Evolutionary conservation across 2,113 vertebrate species (phyloP).

Genomic region (Syngnathoides biaculeatus): DNA sequence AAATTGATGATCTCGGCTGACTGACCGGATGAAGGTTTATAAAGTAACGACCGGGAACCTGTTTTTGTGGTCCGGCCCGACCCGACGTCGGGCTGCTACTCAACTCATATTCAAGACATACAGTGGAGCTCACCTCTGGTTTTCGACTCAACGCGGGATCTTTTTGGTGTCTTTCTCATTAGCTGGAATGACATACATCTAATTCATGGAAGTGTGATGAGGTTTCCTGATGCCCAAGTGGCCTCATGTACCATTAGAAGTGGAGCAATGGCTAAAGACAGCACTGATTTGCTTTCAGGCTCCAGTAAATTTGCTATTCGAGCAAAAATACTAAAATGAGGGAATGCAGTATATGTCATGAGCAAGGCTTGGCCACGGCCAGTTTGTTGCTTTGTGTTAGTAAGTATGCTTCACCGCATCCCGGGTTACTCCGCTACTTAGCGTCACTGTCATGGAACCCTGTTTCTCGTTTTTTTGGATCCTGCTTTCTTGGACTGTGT

Average conservation of each 20-base stretch:
- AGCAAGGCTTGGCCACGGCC: too few relatives aligned
- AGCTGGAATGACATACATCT: conserved; percentile 50
- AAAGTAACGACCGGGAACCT: conserved; percentile 10
- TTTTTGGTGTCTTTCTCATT: conserved; percentile 46
- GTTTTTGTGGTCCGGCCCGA: conserved; percentile 14
- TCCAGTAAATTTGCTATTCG: neutral
- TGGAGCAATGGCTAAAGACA: conserved; percentile 3
- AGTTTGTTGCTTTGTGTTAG: too few relatives aligned
- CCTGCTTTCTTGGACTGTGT: too few relatives aligned
- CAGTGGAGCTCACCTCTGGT: conserved; percentile 21
- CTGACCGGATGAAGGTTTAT: conserved; percentile 20
- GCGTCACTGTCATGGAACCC: too few relatives aligned
- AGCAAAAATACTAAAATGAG: neutral
- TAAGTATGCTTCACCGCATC: too few relatives aligned
- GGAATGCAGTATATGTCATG: too few relatives aligned
- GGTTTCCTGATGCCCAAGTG: conserved; percentile 38
- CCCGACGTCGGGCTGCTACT: neutral
- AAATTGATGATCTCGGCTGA: conserved; percentile 12
- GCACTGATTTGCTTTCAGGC: conserved; percentile 22
- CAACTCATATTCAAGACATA: conserved; percentile 30
- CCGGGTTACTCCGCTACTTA: too few relatives aligned
- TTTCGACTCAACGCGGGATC: conserved; percentile 50
- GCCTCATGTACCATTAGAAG: neutral
- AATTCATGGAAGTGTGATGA: conserved; percentile 49
- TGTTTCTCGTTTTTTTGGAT: too few relatives aligned